These are phyloP conservation scores for Heliconius melpomene DNA, from an alignment of 1,140 invertebrate genomes.

Conservation along the genomic window DNA sequence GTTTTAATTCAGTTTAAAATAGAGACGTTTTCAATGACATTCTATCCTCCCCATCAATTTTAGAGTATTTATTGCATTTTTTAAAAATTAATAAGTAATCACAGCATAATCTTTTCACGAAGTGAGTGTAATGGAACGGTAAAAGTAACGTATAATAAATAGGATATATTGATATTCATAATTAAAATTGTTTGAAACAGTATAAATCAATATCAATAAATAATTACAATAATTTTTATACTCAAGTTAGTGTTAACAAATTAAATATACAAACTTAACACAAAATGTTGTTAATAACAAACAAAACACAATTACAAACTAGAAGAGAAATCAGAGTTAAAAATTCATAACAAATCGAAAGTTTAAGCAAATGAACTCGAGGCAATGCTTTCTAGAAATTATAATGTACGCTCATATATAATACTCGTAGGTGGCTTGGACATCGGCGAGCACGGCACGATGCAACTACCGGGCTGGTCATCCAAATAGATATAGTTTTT, in stretches of 20 bases:
- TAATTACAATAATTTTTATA: no score
- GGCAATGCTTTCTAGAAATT: slow-evolving; percentile 69
- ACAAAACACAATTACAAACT: slow-evolving; percentile 23
- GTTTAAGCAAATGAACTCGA: slow-evolving; percentile 66
- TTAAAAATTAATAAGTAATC: neutral
- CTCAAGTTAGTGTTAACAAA: no score
- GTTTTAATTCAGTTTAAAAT: no score
- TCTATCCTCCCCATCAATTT: neutral
- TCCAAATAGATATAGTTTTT: neutral
- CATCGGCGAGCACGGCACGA: slow-evolving; percentile 6
- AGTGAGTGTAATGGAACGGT: no score
- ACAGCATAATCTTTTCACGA: neutral
- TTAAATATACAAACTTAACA: no score
- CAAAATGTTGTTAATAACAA: neutral
- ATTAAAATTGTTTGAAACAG: neutral
- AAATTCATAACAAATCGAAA: slow-evolving; percentile 70
- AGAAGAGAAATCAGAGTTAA: slow-evolving; percentile 54
- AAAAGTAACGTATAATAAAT: no score
- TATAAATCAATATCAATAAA: no score
- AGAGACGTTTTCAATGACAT: neutral
- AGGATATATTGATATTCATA: no score
- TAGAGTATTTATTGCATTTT: neutral
- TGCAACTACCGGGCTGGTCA: neutral
- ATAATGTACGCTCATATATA: slow-evolving; percentile 50
- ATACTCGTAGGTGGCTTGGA: slow-evolving; percentile 9